A percentile compares a stretch with the other conserved stretches of the same genome.
These are phyloP conservation scores for Hylaea fasciaria DNA, from an alignment of 2,888 invertebrate species.

Conservation along the genomic window DNA sequence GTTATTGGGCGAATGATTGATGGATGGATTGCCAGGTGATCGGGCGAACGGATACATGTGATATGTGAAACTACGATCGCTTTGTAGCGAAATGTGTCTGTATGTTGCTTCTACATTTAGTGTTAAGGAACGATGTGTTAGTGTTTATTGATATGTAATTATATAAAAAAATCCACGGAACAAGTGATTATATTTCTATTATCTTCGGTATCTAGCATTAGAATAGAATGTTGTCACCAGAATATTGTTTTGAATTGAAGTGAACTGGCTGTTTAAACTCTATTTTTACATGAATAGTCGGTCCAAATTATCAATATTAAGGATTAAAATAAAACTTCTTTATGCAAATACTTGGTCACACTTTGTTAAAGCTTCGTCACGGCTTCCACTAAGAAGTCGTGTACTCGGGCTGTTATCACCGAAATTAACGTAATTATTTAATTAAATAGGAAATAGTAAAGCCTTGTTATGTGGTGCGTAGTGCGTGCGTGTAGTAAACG, in stretches of 20 bases:
- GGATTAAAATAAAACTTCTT: not conserved
- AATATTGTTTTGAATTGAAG: too few species aligned
- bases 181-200: too few species aligned
- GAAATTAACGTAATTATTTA: constrained; percentile 29
- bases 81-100: not conserved
- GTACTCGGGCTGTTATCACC: constrained; percentile 22
- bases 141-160: too few species aligned
- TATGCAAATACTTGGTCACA: not conserved
- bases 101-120: too few species aligned
- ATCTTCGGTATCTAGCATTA: too few species aligned
- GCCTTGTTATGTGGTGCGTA: too few species aligned
- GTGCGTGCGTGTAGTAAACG: too few species aligned
- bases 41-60: constrained; percentile 31
- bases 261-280: too few species aligned
- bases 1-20: constrained; percentile 64
- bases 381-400: not conserved
- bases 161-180: too few species aligned
- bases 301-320: not conserved
- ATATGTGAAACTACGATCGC: constrained; percentile 7
- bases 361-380: not conserved
- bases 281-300: too few species aligned
- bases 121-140: too few species aligned
- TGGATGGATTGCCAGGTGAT: constrained; percentile 48
- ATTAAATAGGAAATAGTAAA: constrained; percentile 15
- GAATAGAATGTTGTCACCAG: too few species aligned